phyloP scores from a whole-genome alignment of 2,797 vertebrate genomes.

The Microctenopoma lineatum region DNA sequence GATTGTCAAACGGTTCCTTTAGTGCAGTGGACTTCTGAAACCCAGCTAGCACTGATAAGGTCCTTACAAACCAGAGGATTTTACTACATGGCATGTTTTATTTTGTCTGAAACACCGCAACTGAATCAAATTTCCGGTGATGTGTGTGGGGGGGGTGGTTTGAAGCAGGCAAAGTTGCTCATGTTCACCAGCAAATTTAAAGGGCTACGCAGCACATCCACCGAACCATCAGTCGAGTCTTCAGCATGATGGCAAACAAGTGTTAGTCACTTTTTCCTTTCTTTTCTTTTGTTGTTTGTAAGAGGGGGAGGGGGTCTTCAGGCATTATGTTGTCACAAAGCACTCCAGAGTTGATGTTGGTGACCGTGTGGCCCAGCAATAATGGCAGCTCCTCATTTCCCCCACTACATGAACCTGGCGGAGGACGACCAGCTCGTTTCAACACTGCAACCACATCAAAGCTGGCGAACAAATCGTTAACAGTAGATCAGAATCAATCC shows the following conservation, averaged over 20 bases:
- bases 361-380: conserved; percentile 57
- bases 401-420: conserved; percentile 1
- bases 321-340: background rate
- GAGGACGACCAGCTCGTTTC: conserved; percentile 33
- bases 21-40: conserved; percentile 57
- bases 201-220: conserved; percentile 61
- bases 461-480: conserved; percentile 4
- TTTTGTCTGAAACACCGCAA: background rate
- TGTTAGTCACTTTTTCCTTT: background rate
- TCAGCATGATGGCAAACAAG: too few relatives aligned
- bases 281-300: too few relatives aligned
- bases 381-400: conserved; percentile 54
- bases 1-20: conserved; percentile 37
- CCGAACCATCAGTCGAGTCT: background rate
- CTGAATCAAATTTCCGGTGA: conserved; percentile 14
- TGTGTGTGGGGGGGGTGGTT: conserved; percentile 28
- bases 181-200: conserved; percentile 72
- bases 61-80: conserved; percentile 1
- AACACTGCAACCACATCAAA: conserved; percentile 10
- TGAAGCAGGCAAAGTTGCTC: conserved; percentile 40
- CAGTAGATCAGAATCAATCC: conserved; percentile 16
- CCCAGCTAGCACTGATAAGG: conserved; percentile 17
- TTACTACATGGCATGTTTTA: background rate
- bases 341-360: conserved; percentile 15
- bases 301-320: background rate